phyloP scores from a whole-genome alignment of 1,140 invertebrate genomes.

The Ceratosolen fusciceps region DNA sequence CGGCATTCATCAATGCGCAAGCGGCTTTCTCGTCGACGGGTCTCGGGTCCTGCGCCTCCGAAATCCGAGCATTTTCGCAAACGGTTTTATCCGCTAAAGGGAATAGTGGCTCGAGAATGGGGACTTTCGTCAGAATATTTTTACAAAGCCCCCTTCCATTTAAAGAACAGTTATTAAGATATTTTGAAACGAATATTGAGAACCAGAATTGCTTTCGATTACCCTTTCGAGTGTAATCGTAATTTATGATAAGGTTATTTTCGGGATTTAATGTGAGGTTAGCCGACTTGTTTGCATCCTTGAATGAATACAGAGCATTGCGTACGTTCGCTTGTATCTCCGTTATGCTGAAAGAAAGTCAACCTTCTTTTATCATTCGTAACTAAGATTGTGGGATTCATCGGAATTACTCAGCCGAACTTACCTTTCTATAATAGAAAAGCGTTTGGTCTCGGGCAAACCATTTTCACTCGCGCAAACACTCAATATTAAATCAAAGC shows the following conservation, averaged over 20 bases:
- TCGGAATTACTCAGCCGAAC: no score
- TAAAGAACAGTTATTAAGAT: background rate
- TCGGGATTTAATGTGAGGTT: background rate
- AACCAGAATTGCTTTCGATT: background rate
- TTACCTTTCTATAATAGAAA: background rate
- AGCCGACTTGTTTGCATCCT: background rate
- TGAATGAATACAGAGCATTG: constrained; percentile 31
- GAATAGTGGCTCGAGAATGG: background rate
- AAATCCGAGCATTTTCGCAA: no score
- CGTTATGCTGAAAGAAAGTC: constrained; percentile 27
- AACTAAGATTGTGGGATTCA: background rate
- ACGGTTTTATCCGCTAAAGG: no score
- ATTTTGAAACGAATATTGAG: background rate
- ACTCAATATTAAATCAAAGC: background rate
- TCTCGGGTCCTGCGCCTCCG: no score
- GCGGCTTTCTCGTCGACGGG: no score
- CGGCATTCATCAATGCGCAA: background rate
- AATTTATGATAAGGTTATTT: background rate
- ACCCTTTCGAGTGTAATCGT: background rate
- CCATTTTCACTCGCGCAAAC: background rate
- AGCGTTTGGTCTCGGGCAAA: background rate
- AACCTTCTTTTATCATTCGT: background rate
- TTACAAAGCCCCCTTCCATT: background rate
- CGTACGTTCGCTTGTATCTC: constrained; percentile 29
- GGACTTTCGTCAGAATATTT: background rate